Conservation (phyloP, 2,797 vertebrate genomes). For the Melanotaenia nigrans region DNA sequence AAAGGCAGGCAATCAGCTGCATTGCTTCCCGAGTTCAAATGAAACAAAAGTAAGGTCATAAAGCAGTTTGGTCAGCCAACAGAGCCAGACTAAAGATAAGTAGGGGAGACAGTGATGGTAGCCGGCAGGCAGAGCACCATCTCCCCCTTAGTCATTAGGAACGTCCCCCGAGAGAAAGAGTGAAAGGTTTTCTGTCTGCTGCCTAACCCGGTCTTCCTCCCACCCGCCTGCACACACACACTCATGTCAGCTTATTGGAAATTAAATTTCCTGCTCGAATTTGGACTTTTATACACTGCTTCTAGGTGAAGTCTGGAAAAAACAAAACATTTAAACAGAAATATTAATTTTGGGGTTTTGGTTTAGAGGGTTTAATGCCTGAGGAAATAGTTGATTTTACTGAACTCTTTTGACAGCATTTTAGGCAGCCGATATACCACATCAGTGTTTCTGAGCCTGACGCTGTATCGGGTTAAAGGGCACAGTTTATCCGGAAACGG, state of each 20-base stretch:
- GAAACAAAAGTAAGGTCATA: slow-evolving; percentile 23
- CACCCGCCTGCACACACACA: background rate
- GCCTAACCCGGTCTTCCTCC: slow-evolving; percentile 19
- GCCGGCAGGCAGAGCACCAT: slow-evolving; percentile 47
- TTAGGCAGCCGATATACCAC: background rate
- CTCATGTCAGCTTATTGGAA: background rate
- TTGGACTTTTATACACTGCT: background rate
- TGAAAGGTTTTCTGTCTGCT: slow-evolving; percentile 48
- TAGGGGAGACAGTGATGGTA: slow-evolving; percentile 19
- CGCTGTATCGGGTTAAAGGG: slow-evolving; percentile 9
- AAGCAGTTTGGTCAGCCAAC: slow-evolving; percentile 30
- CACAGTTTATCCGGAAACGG: slow-evolving; percentile 35
- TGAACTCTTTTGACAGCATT: background rate
- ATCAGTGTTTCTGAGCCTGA: background rate
- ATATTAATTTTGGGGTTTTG: background rate
- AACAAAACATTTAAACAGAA: background rate
- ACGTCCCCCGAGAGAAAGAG: slow-evolving; percentile 66
- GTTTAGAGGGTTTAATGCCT: background rate
- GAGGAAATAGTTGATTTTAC: too few species aligned
- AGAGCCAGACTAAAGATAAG: slow-evolving; percentile 20
- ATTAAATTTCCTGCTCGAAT: background rate
- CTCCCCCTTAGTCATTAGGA: slow-evolving; percentile 66
- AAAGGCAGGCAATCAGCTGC: slow-evolving; percentile 1
- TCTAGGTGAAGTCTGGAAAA: background rate
- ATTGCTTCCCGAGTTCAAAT: slow-evolving; percentile 5